Evolutionary conservation across 2,888 invertebrate genomes (phyloP), one percentile per base, ranked within the genome.

Genomic region (Hetaerina titia): DNA sequence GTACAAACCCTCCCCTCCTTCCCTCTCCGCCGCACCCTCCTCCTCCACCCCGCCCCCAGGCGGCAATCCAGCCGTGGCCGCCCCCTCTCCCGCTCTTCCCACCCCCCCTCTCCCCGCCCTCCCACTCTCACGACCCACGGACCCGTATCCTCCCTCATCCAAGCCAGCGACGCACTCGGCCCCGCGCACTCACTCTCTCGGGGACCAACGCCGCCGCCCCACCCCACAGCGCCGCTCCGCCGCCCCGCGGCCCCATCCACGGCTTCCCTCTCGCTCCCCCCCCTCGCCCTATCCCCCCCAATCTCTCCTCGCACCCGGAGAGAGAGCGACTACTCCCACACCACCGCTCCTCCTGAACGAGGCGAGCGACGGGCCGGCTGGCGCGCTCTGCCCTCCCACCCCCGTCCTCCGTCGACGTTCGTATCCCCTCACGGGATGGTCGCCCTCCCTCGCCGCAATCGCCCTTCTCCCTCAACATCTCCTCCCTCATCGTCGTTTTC

Each of bases 161-260:
- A 45, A 88, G 96, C 95, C 95, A 95, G 96, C 95, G 95, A 95
- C 95, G 95, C 96, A 96, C 96, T 96, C 96, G 96, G 96, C 96
- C 95, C 96, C 96, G 95, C 97, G 97, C 97, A 96, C 95, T 95
- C 96, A 97, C 97, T 97, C 97, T 97, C 97, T 97, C 96, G 96
- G 95, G 95, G 95, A 95, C 96, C 25, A n/a, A 63, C 63, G 96
- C 88, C 89, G 90, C 95, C 95, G 95, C 95, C 87, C 95, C 11
- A 89, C 81, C 88, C 90, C 95, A 57, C 74, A 94, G 94, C 94
- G 60, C 60, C 92, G 22, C 94, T 89, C 94, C 92, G 25, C 95
- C 95, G 89, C 45, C 90, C 95, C 60, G 81, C 95, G 95, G 94
- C 95, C 95, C 95, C 95, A 92, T 92, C 95, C 94, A 95, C 95